These are phyloP conservation scores for Drosophila sordidula DNA, from an alignment of 2,888 invertebrate genomes.

Conservation along the genomic window DNA sequence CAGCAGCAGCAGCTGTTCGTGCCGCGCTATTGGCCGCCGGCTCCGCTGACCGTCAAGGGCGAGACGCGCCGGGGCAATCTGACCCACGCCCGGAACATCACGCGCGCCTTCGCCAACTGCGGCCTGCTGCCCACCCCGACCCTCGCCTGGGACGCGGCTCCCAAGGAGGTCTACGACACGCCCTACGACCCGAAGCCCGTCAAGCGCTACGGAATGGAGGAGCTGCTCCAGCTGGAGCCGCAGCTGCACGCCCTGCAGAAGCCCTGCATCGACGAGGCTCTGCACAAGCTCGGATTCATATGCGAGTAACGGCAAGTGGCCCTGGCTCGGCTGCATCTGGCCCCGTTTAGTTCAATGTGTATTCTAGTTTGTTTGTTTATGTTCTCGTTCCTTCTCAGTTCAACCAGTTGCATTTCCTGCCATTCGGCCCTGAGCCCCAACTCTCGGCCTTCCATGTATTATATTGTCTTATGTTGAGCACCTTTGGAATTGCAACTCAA, in stretches of 20 bases:
- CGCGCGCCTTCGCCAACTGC: slow-evolving; percentile 37
- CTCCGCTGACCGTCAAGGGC: neutral
- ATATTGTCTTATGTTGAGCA: neutral
- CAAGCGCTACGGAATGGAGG: slow-evolving; percentile 47
- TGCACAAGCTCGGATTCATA: slow-evolving; percentile 15
- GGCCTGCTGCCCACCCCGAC: slow-evolving; percentile 38
- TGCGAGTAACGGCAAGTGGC: slow-evolving; percentile 17
- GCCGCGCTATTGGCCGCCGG: slow-evolving; percentile 59
- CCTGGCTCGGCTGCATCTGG: neutral
- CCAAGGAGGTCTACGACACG: neutral
- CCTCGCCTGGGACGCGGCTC: neutral
- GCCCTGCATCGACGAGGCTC: slow-evolving; percentile 13
- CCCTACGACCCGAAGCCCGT: slow-evolving; percentile 1
- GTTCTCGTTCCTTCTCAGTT: slow-evolving; percentile 1
- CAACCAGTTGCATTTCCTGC: slow-evolving; percentile 25
- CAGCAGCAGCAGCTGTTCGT: slow-evolving; percentile 18
- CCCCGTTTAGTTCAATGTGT: slow-evolving; percentile 12
- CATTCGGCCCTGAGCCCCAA: neutral
- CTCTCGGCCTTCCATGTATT: neutral
- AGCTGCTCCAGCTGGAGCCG: slow-evolving; percentile 50
- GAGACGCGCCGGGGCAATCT: slow-evolving; percentile 60
- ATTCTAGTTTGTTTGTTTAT: slow-evolving; percentile 32
- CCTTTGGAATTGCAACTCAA: slow-evolving; percentile 13
- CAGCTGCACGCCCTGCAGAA: slow-evolving; percentile 38
- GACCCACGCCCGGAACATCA: slow-evolving; percentile 40